phyloP scores from a whole-genome alignment of 2,113 vertebrate species.

The Erythrolamprus reginae region DNA sequence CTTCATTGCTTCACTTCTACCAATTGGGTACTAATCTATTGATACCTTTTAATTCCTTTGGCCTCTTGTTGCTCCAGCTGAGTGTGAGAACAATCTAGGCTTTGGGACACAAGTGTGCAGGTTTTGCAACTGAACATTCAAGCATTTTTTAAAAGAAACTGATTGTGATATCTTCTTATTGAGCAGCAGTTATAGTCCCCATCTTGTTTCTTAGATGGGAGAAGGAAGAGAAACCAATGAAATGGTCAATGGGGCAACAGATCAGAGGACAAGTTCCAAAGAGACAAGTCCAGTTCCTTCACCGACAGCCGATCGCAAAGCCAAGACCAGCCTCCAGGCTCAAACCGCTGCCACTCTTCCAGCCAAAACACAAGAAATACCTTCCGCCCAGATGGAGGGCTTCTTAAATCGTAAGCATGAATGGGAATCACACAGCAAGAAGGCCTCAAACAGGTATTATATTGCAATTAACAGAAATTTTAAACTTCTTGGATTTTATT shows the following conservation, averaged over 20 bases:
- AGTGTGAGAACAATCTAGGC: slow-evolving; percentile 64
- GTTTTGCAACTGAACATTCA: slow-evolving; percentile 52
- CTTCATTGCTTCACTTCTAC: slow-evolving; percentile 47
- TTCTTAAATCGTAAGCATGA: slow-evolving; percentile 92
- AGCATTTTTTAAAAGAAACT: not conserved
- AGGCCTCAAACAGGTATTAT: slow-evolving; percentile 90
- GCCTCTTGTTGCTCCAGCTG: slow-evolving; percentile 67
- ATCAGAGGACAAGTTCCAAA: slow-evolving; percentile 86
- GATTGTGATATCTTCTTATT: slow-evolving; percentile 2
- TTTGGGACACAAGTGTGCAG: slow-evolving; percentile 71
- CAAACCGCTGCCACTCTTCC: slow-evolving; percentile 84
- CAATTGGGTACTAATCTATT: slow-evolving; percentile 74
- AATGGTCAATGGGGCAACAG: slow-evolving; percentile 87
- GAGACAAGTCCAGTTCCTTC: slow-evolving; percentile 87
- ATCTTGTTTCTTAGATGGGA: slow-evolving; percentile 72
- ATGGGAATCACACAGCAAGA: slow-evolving; percentile 94
- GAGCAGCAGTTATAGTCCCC: slow-evolving; percentile 15
- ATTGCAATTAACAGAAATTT: not conserved
- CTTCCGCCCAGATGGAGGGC: slow-evolving; percentile 84
- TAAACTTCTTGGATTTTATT: not conserved
- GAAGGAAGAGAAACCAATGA: slow-evolving; percentile 75
- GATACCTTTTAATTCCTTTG: slow-evolving; percentile 74
- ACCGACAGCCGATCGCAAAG: slow-evolving; percentile 79
- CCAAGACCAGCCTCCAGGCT: slow-evolving; percentile 74
- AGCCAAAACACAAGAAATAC: slow-evolving; percentile 77